These are phyloP conservation scores for Ibycter americanus DNA, from an alignment of 2,797 vertebrate species.

Conservation along the genomic window DNA sequence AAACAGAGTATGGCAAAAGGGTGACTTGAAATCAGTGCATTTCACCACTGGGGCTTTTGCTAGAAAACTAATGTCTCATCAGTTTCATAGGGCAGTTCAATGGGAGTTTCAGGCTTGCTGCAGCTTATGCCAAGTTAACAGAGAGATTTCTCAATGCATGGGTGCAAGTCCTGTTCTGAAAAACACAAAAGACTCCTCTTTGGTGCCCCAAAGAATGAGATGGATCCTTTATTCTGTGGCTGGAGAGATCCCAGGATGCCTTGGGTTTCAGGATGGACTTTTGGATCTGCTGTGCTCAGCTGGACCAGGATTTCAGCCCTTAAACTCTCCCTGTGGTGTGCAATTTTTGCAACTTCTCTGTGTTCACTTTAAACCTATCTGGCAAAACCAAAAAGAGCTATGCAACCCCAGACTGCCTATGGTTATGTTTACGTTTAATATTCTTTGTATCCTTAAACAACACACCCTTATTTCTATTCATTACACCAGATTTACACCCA, in stretches of 20 bases:
- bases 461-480: not conserved
- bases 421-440: not conserved
- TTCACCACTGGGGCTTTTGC: conserved; percentile 1
- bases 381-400: not conserved
- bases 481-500: not conserved
- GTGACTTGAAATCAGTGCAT: conserved; percentile 7
- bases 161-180: not conserved
- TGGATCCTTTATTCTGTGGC: not conserved
- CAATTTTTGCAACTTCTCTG: not conserved
- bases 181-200: not conserved
- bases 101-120: not conserved
- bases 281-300: not conserved
- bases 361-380: not conserved
- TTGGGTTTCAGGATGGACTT: not conserved
- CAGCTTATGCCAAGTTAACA: not conserved
- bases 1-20: not conserved
- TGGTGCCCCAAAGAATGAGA: not conserved
- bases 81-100: not conserved
- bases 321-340: not conserved
- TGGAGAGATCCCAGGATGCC: not conserved
- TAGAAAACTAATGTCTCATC: not conserved
- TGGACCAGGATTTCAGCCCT: not conserved
- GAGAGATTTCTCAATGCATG: not conserved
- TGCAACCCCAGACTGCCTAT: not conserved
- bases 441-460: not conserved